Percentiles rank a stretch among this genome's conserved stretches.
Evolutionary conservation across 1,140 invertebrate species (phyloP).

Genomic region (Nasonia longicornis): DNA sequence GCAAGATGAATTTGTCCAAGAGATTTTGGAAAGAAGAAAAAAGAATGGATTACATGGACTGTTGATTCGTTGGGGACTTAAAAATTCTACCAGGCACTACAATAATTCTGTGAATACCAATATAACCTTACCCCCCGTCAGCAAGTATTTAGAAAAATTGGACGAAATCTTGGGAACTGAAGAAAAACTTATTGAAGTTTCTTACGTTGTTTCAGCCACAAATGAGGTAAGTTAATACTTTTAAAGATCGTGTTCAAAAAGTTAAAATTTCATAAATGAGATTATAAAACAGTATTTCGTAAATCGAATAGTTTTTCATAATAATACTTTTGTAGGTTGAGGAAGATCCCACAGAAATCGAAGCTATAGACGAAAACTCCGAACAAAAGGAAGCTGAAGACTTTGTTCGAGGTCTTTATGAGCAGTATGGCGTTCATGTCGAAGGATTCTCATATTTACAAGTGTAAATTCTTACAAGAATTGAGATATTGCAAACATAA

Average conservation of each 20-base stretch:
- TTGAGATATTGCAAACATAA: too few species aligned
- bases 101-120: background rate
- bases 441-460: too few species aligned
- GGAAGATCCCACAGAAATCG: too few species aligned
- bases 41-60: conserved; percentile 18
- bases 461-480: too few species aligned
- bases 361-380: too few species aligned
- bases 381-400: too few species aligned
- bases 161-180: conserved; percentile 21
- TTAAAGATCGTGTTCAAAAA: background rate
- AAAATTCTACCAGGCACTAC: background rate
- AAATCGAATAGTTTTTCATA: too few species aligned
- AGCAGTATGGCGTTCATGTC: too few species aligned
- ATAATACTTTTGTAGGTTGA: too few species aligned
- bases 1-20: background rate
- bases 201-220: background rate
- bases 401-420: too few species aligned
- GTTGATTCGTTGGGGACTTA: conserved; percentile 20
- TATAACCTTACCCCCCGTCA: background rate
- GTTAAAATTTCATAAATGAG: too few species aligned
- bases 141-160: conserved; percentile 29
- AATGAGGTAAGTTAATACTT: conserved; percentile 23
- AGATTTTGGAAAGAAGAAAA: conserved; percentile 21
- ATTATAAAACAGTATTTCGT: background rate
- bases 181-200: conserved; percentile 13